Conservation (phyloP, 2,113 vertebrate species). For the Melospiza georgiana region DNA sequence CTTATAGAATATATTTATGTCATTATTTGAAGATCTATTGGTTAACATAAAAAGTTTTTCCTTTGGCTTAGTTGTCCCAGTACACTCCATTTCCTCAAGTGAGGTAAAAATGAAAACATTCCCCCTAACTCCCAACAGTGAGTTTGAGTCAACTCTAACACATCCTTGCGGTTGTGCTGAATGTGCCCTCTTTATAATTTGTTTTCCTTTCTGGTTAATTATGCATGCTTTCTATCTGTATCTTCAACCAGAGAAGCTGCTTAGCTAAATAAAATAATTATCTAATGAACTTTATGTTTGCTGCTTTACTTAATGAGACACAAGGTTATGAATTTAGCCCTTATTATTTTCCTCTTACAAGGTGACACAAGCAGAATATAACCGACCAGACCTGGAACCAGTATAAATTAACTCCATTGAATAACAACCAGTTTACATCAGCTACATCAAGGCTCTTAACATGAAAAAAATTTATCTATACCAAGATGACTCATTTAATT, state of each 20-base stretch:
- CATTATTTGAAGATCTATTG: not conserved
- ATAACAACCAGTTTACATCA: not conserved
- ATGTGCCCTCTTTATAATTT: not conserved
- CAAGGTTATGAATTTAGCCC: not conserved
- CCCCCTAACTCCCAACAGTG: not conserved
- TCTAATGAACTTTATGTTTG: not conserved
- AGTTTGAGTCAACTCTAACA: not conserved
- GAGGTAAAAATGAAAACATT: not conserved
- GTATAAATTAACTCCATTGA: not conserved
- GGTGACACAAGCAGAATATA: not conserved
- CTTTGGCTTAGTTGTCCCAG: not conserved
- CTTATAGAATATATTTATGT: too few species aligned
- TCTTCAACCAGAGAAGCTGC: not conserved
- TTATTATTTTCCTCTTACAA: not conserved
- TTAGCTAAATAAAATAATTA: not conserved
- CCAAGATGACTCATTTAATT: not conserved
- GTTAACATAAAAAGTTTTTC: fast-evolving
- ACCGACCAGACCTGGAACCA: not conserved
- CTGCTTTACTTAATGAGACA: not conserved
- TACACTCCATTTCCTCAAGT: not conserved
- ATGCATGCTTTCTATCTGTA: not conserved
- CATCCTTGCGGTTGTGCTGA: not conserved
- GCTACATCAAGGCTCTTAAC: not conserved
- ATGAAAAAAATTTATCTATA: not conserved
- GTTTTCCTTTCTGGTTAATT: not conserved